A percentile compares a stretch with the other conserved stretches of the same genome.
Evolutionary conservation across 2,113 vertebrate genomes (phyloP).

Genomic region (Parus major): DNA sequence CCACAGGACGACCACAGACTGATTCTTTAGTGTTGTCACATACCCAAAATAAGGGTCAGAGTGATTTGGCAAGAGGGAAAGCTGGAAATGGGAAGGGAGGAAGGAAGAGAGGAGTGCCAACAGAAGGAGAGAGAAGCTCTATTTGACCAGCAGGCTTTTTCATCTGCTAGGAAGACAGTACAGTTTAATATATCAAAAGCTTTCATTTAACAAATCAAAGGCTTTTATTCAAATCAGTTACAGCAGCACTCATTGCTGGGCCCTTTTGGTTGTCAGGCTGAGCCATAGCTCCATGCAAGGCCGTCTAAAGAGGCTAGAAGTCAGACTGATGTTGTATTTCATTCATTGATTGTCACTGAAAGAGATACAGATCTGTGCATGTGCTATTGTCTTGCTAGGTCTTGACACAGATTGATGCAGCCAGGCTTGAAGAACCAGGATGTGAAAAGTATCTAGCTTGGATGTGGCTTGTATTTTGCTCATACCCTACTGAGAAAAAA

Average conservation of each 20-base stretch:
- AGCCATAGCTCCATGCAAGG: background rate
- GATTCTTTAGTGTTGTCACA: background rate
- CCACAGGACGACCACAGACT: background rate
- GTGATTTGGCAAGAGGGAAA: background rate
- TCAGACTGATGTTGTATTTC: background rate
- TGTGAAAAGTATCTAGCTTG: background rate
- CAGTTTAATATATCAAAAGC: background rate
- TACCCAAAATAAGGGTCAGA: background rate
- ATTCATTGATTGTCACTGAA: background rate
- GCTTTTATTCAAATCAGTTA: background rate
- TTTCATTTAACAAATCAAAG: background rate
- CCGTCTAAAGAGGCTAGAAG: background rate
- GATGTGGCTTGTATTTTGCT: background rate
- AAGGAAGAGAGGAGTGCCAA: background rate
- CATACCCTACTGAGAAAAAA: background rate
- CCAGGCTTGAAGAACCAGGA: background rate
- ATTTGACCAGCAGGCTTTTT: background rate
- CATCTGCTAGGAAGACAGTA: background rate
- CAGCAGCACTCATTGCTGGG: background rate
- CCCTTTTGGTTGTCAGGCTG: background rate
- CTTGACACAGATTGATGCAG: accelerated
- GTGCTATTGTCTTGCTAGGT: background rate
- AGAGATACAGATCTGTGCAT: background rate
- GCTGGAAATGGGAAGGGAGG: background rate
- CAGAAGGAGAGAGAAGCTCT: background rate